phyloP scores from a whole-genome alignment of 2,888 invertebrate species.

The Yponomeuta evonymella region DNA sequence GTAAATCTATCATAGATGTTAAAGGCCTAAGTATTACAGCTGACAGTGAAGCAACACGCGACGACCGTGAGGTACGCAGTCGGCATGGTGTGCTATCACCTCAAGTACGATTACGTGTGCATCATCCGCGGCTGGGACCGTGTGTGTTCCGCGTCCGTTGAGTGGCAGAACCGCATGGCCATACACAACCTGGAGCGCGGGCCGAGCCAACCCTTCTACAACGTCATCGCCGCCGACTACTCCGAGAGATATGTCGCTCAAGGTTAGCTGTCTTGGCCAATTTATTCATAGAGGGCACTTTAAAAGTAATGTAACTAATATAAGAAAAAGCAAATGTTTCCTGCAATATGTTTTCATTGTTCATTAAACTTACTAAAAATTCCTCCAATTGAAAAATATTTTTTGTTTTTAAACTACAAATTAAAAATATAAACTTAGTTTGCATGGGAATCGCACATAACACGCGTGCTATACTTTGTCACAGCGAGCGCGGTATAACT shows the following conservation, averaged over 20 bases:
- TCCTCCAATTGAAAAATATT: too few relatives aligned
- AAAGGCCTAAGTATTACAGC: not conserved
- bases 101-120: constrained; percentile 77
- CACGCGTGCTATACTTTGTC: too few relatives aligned
- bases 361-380: too few relatives aligned
- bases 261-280: constrained; percentile 46
- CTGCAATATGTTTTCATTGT: too few relatives aligned
- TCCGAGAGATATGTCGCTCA: constrained; percentile 81
- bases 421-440: too few relatives aligned
- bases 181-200: constrained; percentile 68
- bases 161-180: constrained; percentile 76
- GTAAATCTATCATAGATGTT: too few relatives aligned
- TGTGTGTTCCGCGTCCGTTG: constrained; percentile 64
- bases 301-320: too few relatives aligned
- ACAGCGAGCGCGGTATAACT: too few relatives aligned
- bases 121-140: constrained; percentile 84
- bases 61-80: constrained; percentile 74
- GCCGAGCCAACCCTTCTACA: constrained; percentile 81
- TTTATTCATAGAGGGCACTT: too few relatives aligned
- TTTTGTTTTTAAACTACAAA: too few relatives aligned
- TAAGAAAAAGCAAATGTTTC: too few relatives aligned
- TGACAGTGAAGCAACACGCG: constrained; percentile 29
- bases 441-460: too few relatives aligned
- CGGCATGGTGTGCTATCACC: constrained; percentile 83
- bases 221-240: constrained; percentile 81